These are phyloP conservation scores for Machimus atricapillus DNA, from an alignment of 2,888 invertebrate genomes.

Conservation along the genomic window DNA sequence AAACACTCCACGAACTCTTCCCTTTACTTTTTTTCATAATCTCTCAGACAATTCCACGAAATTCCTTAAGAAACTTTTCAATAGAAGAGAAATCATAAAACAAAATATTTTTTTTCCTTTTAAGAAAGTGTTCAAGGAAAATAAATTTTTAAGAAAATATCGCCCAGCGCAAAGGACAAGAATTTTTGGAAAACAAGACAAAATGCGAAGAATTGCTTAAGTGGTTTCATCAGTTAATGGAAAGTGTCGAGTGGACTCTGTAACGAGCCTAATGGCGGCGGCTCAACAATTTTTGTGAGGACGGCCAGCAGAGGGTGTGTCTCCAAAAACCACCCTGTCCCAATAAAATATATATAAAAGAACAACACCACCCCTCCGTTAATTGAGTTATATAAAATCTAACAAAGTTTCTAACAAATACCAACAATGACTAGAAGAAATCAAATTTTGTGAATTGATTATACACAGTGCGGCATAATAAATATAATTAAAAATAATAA, in stretches of 20 bases:
- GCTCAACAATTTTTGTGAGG: slow-evolving; percentile 26
- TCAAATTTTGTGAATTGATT: slow-evolving; percentile 1
- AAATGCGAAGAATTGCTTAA: not conserved
- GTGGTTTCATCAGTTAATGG: slow-evolving; percentile 23
- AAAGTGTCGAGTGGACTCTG: slow-evolving; percentile 33
- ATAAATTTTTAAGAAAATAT: not conserved
- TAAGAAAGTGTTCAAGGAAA: not conserved
- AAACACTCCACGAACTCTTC: not conserved
- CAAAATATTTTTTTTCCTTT: not conserved
- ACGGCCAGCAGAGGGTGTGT: slow-evolving; percentile 35
- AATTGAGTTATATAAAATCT: not conserved
- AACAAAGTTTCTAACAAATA: not conserved
- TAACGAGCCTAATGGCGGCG: slow-evolving; percentile 34
- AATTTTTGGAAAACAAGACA: not conserved
- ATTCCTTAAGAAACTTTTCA: not conserved
- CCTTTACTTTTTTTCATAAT: not conserved
- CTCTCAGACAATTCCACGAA: not conserved
- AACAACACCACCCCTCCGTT: not conserved
- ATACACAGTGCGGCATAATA: not conserved
- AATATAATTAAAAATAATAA: not conserved
- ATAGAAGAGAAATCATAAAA: not conserved
- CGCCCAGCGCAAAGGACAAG: not conserved
- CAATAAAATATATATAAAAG: not conserved
- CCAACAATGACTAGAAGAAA: slow-evolving; percentile 27
- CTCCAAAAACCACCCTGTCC: not conserved